Percentiles rank a stretch among this genome's conserved stretches.
Conservation (phyloP, 2,797 vertebrate species). For the Betta splendens region DNA sequence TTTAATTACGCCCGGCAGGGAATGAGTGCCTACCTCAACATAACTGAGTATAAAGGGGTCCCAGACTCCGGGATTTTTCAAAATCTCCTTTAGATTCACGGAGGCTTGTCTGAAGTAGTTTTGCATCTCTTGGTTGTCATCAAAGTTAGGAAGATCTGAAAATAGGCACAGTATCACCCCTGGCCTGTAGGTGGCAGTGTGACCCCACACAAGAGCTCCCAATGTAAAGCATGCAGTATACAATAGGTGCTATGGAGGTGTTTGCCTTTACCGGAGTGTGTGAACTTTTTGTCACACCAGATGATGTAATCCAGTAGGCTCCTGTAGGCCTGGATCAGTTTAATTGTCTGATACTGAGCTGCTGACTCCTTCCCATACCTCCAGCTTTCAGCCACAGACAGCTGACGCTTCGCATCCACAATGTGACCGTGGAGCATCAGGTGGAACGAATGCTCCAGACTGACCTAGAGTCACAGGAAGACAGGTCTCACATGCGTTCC, state of each 20-base stretch:
- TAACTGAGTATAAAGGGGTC: constrained; percentile 90
- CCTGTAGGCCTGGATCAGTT: constrained; percentile 87
- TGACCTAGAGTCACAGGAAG: constrained; percentile 76
- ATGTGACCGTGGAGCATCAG: constrained; percentile 83
- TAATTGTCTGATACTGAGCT: constrained; percentile 75
- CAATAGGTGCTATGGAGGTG: constrained; percentile 35
- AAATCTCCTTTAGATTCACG: constrained; percentile 81
- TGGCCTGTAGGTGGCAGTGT: constrained; percentile 52
- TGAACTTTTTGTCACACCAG: constrained; percentile 84
- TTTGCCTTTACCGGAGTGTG: constrained; percentile 75
- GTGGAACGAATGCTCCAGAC: constrained; percentile 88
- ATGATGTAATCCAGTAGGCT: constrained; percentile 87
- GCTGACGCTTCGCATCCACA: constrained; percentile 83
- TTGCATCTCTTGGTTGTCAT: constrained; percentile 75
- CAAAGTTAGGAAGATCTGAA: constrained; percentile 62
- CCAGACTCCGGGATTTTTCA: constrained; percentile 90
- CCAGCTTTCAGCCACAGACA: constrained; percentile 88
- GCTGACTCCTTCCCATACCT: constrained; percentile 80
- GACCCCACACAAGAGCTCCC: constrained; percentile 18
- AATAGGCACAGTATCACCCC: neutral
- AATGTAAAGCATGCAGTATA: constrained; percentile 12
- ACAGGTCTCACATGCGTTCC: neutral
- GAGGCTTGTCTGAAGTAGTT: constrained; percentile 86
- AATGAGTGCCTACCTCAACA: constrained; percentile 82
- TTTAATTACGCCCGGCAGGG: too few species aligned